Evolutionary conservation across 2,888 invertebrate genomes (phyloP), one percentile per base, ranked within the genome.

Genomic region (Pilophorus perplexus): DNA sequence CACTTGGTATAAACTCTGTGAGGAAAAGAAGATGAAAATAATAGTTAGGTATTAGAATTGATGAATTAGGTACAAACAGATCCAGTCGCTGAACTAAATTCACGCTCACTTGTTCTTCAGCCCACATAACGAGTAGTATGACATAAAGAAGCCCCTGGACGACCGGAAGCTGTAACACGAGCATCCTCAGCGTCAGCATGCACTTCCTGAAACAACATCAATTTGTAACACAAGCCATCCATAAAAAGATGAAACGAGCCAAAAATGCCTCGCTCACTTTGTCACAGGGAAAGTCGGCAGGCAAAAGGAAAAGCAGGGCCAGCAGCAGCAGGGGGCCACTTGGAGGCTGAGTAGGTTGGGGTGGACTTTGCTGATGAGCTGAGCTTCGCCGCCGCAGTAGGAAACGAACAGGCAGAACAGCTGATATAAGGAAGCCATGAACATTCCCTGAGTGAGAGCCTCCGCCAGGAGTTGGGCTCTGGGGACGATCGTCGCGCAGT

Each of bases 241-340:
- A n/a, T n/a, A n/a, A n/a, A n/a, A n/a, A n/a, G n/a, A n/a, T n/a
- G n/a, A n/a, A n/a, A n/a, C n/a, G n/a, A n/a, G n/a, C n/a, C n/a
- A n/a, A n/a, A n/a, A n/a, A n/a, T n/a, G n/a, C n/a, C 10, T n/a
- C n/a, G 33, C 62, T 18, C 77, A 85, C 85, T 82, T 82, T 68
- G 80, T 79, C 20, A 85, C 77, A 64, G 78, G 77, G 0, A 83
- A 80, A 38, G 78, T 77, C 0, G 87, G 87, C 66, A 88, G 75
- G 71, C 79, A 79, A 48, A 55, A 67, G 50, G 74, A 76, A 72
- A 84, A 85, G 73, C 85, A 85, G 0, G 87, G 87, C 84, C 85
- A 87, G 74, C 88, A 88, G 75, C 88, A 88, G 74, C 87, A 87
- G 1, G 88, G 88, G 23, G 83, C 80, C 5, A 85, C 85, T 73